phyloP scores from a whole-genome alignment of 2,888 invertebrate species.

The Trissolcus brochymenae region DNA sequence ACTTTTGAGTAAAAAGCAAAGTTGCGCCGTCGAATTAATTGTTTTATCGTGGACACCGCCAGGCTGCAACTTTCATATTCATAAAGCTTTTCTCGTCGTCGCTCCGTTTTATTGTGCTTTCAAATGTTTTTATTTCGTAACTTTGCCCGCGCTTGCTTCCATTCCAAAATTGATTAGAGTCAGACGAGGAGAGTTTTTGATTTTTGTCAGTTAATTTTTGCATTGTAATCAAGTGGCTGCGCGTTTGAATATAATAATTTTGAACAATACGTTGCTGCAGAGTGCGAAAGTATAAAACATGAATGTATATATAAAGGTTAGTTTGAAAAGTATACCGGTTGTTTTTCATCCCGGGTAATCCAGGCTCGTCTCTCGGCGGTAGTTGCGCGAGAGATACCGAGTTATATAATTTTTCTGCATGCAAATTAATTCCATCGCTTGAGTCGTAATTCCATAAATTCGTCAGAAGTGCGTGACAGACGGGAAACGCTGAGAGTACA shows the following conservation, averaged over 20 bases:
- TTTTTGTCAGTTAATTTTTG: slow-evolving; percentile 10
- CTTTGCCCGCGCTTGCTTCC: slow-evolving; percentile 10
- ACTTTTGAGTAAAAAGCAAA: slow-evolving; percentile 56
- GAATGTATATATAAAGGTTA: slow-evolving; percentile 9
- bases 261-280: background rate
- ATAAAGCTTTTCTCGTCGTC: slow-evolving; percentile 24
- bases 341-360: slow-evolving; percentile 50
- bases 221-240: too few relatives aligned
- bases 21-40: slow-evolving; percentile 54
- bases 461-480: slow-evolving; percentile 70
- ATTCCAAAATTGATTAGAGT: slow-evolving; percentile 43
- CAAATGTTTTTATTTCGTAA: slow-evolving; percentile 47
- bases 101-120: slow-evolving; percentile 33
- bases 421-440: slow-evolving; percentile 69
- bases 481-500: slow-evolving; percentile 62
- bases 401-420: slow-evolving; percentile 66
- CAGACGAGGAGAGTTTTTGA: slow-evolving; percentile 7
- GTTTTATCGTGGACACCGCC: slow-evolving; percentile 43
- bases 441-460: slow-evolving; percentile 70
- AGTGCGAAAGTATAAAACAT: slow-evolving; percentile 7
- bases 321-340: slow-evolving; percentile 40
- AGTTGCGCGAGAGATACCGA: slow-evolving; percentile 50
- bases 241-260: slow-evolving; percentile 20
- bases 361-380: slow-evolving; percentile 52
- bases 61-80: slow-evolving; percentile 49